These are phyloP conservation scores for Drosophila takahashii DNA, from an alignment of 1,140 invertebrate genomes.

Conservation along the genomic window DNA sequence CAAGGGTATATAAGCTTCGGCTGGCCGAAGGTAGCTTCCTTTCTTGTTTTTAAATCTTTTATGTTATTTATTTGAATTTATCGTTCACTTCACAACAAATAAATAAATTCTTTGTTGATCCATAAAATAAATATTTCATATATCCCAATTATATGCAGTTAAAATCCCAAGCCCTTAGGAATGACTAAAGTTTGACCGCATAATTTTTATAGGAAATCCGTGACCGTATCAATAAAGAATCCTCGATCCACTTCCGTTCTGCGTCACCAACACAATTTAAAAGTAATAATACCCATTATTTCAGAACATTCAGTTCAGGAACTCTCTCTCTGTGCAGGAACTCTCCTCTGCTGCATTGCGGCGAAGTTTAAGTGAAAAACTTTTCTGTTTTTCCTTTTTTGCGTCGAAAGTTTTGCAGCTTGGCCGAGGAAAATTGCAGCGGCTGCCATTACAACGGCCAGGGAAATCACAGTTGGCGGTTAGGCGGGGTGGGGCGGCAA, in stretches of 20 bases:
- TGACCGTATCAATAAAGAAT: constrained; percentile 45
- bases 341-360: constrained; percentile 71
- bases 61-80: no score
- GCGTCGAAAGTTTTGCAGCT: constrained; percentile 72
- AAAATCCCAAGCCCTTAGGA: background rate
- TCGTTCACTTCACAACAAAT: no score
- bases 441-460: constrained; percentile 75
- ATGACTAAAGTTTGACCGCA: constrained; percentile 10
- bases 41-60: no score
- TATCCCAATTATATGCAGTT: background rate
- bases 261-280: constrained; percentile 54
- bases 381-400: constrained; percentile 72
- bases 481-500: background rate
- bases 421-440: constrained; percentile 74
- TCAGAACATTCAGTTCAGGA: constrained; percentile 30
- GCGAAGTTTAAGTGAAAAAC: constrained; percentile 81
- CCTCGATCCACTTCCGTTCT: constrained; percentile 33
- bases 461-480: constrained; percentile 57
- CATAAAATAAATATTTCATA: background rate
- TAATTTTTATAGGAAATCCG: constrained; percentile 28
- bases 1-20: no score
- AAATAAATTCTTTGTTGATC: no score
- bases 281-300: constrained; percentile 58
- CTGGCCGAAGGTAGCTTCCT: no score
- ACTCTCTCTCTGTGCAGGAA: constrained; percentile 42